Base-by-base conservation (phyloP, 2,113 vertebrate genomes). In the Phainopepla nitens region DNA sequence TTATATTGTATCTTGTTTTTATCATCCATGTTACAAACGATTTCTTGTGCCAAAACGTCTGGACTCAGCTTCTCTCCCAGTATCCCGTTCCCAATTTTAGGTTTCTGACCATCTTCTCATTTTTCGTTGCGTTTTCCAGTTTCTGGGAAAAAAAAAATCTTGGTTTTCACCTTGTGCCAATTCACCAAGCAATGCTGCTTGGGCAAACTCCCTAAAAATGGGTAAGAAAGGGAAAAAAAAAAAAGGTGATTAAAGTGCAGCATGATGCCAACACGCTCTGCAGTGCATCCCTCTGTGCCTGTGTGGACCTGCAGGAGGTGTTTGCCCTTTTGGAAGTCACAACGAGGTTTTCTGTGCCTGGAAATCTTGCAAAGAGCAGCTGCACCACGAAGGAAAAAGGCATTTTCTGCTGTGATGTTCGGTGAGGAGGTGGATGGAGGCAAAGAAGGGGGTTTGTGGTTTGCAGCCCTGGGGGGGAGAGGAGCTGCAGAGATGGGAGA, bases 1-100 rank as follows among this genome's bases (percentile, higher is more conserved):
- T 90, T 95, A 75, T 49, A 31, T 33, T 79, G 72, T 75, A 45
- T 87, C 84, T 93, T 90, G 92, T 2, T 89, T 94, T 93, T 94
- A 53, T 93, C 94, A 53, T 85, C 19, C 35, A 13, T 15, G 41
- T 73, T 70, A 35, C 39, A 35, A 81, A 69, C 10, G 13, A 20
- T 87, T 49, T 21, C 71, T 83, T 11, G 41, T 44, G 87, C 86
- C 64, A 78, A 44, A 90, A 78, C 2, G 75, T 42, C 65, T 84
- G 83, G 70, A 36, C 2, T 66, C 62, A 33, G 1, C 54, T 42
- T 58, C 57, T 44, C 22, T 56, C 82, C 22, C 31, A 3, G 33
- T 11, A 57, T 60, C 69, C 81, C 25, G 4, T 35, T 64, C 5
- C 54, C 49, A 13, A 31, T 66, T 66, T 81, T 15, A 31, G 69